Evolutionary conservation across 1,140 invertebrate genomes (phyloP).

Genomic region (Drosophila chauvacae): DNA sequence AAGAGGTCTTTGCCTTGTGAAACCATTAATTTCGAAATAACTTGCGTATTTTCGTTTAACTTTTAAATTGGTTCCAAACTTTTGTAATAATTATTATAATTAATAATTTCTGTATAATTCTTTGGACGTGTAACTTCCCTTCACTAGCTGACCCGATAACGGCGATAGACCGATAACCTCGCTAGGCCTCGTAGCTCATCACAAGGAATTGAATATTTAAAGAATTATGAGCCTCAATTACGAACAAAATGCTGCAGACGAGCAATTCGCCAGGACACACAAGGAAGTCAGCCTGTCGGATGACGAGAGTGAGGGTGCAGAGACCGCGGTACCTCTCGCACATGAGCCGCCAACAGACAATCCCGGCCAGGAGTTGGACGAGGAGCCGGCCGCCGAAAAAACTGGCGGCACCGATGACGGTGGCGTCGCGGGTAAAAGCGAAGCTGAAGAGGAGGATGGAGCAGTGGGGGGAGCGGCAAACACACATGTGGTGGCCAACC

Average conservation of each 20-base stretch:
- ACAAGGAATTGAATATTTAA: constrained; percentile 2
- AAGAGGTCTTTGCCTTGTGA: background rate
- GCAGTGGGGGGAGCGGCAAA: constrained; percentile 72
- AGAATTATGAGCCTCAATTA: constrained; percentile 66
- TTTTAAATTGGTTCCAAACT: too few species aligned
- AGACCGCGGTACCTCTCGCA: background rate
- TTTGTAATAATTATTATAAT: too few species aligned
- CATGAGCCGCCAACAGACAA: constrained; percentile 5
- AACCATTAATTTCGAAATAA: background rate
- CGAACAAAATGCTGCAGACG: constrained; percentile 52
- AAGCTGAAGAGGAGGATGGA: constrained; percentile 15
- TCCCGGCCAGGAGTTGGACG: constrained; percentile 10
- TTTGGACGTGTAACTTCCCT: background rate
- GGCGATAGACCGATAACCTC: constrained; percentile 7
- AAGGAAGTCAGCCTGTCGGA: constrained; percentile 53
- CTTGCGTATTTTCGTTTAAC: too few species aligned
- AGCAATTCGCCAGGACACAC: constrained; percentile 36
- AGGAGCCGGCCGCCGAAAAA: constrained; percentile 12
- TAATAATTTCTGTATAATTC: rapidly evolving
- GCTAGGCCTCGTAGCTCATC: background rate
- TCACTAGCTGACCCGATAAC: constrained; percentile 16
- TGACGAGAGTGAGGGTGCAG: constrained; percentile 56
- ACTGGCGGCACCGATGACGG: background rate
- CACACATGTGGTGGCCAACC: constrained; percentile 89
- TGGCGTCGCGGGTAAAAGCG: constrained; percentile 4